Percentiles rank a stretch among this genome's conserved stretches.
Evolutionary conservation across 2,113 vertebrate genomes (phyloP).

Genomic region (Bothrops jararaca): DNA sequence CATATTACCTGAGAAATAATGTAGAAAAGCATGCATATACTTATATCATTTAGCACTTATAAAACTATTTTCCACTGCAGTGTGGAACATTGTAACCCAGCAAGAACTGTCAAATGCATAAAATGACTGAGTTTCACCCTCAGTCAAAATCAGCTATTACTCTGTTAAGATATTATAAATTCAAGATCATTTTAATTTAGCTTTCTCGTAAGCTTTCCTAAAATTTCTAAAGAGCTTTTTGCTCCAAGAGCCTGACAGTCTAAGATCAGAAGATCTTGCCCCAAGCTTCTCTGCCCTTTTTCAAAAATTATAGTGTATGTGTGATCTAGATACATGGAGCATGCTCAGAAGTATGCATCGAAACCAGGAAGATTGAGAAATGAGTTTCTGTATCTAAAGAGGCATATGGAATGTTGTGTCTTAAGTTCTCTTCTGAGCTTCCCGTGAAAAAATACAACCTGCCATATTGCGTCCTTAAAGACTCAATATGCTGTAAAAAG

Average conservation of each 20-base stretch:
- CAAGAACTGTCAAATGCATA: neutral
- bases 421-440: neutral
- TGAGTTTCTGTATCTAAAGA: neutral
- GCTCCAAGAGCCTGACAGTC: neutral
- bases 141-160: neutral
- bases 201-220: neutral
- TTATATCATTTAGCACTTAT: neutral
- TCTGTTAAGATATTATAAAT: neutral
- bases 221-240: neutral
- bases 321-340: neutral
- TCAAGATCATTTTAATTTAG: neutral
- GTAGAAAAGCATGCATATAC: neutral
- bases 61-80: neutral
- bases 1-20: neutral
- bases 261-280: neutral
- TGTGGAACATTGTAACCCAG: neutral
- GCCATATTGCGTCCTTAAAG: neutral
- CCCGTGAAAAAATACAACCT: neutral
- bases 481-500: no score
- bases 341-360: neutral
- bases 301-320: neutral
- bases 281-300: neutral
- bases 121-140: neutral
- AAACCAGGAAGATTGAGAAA: neutral
- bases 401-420: neutral